Conservation (phyloP, 2,888 invertebrate species). For the Mesopsocus fuscifrons region DNA sequence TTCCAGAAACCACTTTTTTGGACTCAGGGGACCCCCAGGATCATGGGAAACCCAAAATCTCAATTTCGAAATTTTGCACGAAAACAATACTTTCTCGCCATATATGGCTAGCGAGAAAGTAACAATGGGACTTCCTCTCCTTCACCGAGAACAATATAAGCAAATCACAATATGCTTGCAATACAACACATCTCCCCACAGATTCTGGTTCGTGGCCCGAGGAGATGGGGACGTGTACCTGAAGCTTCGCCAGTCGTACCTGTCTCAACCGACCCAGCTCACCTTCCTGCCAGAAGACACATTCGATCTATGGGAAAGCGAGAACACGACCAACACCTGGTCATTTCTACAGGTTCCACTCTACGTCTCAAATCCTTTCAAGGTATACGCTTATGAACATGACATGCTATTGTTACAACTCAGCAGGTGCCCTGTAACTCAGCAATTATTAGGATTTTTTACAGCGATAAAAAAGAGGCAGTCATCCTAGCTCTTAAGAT, state of each 20-base stretch:
- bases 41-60: no score
- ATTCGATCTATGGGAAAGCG: conserved; percentile 18
- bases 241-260: conserved; percentile 18
- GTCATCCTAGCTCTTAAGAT: no score
- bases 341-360: conserved; percentile 17
- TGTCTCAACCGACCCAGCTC: conserved; percentile 17
- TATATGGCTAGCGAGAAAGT: no score
- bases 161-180: no score
- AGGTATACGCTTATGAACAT: conserved; percentile 14
- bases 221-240: conserved; percentile 11
- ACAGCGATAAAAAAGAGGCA: background rate
- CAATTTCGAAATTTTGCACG: no score
- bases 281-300: conserved; percentile 16
- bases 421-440: background rate
- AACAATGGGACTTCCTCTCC: no score
- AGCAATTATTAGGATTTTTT: background rate
- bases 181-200: no score
- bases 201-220: conserved; percentile 13
- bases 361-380: conserved; percentile 18
- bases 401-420: background rate
- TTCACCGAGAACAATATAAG: no score
- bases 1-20: no score
- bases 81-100: no score
- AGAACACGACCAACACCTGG: conserved; percentile 16
- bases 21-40: no score